Evolutionary conservation across 35 echinoderm and acorn worm genomes (phyloP).

Genomic region (Apostichopus japonicus): DNA sequence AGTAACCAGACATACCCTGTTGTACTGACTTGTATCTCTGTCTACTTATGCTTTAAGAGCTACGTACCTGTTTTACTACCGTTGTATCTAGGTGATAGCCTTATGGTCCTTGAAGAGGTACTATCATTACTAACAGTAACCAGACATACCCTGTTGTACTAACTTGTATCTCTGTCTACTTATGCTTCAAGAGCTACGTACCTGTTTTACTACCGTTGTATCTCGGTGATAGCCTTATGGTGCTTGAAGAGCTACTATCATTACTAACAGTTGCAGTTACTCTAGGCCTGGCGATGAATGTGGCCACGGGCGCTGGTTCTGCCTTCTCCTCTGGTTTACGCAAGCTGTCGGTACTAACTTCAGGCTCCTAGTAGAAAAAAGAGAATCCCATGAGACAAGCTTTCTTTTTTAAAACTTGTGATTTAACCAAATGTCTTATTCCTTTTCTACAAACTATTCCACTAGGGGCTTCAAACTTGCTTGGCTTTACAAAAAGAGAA

Average conservation of each 20-base stretch:
- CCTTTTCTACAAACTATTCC: not conserved
- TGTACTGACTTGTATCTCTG: not conserved
- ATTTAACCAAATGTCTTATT: not conserved
- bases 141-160: not conserved
- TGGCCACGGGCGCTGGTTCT: constrained; percentile 21
- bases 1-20: not conserved
- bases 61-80: constrained; percentile 43
- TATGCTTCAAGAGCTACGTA: not conserved
- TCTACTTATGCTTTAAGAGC: not conserved
- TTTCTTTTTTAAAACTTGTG: not conserved
- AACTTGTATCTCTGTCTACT: not conserved
- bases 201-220: constrained; percentile 52
- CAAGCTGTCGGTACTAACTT: constrained; percentile 26
- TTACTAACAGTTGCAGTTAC: constrained; percentile 22
- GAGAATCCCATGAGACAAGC: too few species aligned
- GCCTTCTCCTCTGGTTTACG: constrained; percentile 31
- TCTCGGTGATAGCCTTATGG: constrained; percentile 49
- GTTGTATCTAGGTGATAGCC: constrained; percentile 29
- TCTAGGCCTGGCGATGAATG: constrained; percentile 58
- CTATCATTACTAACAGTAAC: too few species aligned
- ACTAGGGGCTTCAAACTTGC: too few species aligned
- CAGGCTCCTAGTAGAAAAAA: constrained; percentile 33
- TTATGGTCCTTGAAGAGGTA: constrained; percentile 27
- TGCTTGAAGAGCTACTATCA: constrained; percentile 47
- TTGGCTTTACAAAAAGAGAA: too few species aligned